Conservation (phyloP, 1,140 invertebrate genomes). For the Drosophila chauvacae region DNA sequence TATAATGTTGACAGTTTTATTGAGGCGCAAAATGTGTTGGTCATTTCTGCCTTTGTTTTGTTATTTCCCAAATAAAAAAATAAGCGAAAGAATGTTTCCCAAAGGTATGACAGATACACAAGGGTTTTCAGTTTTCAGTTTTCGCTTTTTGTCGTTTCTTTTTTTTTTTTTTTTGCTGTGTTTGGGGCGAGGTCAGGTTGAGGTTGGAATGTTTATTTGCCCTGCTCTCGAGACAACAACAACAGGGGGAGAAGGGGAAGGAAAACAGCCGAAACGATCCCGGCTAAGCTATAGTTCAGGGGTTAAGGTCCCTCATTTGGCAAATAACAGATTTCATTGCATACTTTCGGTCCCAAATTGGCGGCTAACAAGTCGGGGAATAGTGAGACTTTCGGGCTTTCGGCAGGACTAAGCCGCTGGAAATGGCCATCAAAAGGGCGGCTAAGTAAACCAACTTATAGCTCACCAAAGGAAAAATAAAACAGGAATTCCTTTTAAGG, state of each 20-base stretch:
- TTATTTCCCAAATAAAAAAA: constrained; percentile 30
- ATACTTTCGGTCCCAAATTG: constrained; percentile 43
- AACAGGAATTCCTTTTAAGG: not conserved
- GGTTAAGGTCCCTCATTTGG: constrained; percentile 40
- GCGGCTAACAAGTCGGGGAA: constrained; percentile 28
- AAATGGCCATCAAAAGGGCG: constrained; percentile 25
- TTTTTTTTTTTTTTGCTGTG: not conserved
- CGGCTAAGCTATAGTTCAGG: constrained; percentile 32
- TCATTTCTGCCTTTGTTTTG: constrained; percentile 57
- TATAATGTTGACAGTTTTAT: constrained; percentile 83
- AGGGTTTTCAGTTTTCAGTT: not conserved
- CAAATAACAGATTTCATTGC: constrained; percentile 50
- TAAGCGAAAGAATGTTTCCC: constrained; percentile 3
- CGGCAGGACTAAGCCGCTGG: constrained; percentile 4
- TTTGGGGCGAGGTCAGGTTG: constrained; percentile 9
- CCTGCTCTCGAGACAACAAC: constrained; percentile 6
- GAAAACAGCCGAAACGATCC: not conserved
- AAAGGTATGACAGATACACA: constrained; percentile 38
- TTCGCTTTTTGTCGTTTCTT: not conserved
- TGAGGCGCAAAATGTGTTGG: constrained; percentile 77
- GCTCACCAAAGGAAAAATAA: not conserved
- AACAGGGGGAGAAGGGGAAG: not conserved
- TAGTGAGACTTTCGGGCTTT: constrained; percentile 3
- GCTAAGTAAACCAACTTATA: constrained; percentile 18
- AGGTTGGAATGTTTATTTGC: constrained; percentile 38